These are phyloP conservation scores for Cololabis saira DNA, from an alignment of 2,113 vertebrate species.

Conservation along the genomic window DNA sequence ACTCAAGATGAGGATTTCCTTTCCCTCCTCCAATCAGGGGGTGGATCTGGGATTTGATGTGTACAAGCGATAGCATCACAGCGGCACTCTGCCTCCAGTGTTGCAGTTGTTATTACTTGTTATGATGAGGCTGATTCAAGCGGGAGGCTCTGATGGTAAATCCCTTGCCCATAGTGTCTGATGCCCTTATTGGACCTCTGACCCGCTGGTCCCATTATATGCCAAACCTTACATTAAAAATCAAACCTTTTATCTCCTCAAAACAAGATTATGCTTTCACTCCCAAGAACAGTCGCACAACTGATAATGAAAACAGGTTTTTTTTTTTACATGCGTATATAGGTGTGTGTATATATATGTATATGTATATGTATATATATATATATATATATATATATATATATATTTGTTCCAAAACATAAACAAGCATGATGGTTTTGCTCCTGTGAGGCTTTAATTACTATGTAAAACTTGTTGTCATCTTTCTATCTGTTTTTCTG, in stretches of 20 bases:
- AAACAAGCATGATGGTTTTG: constrained; percentile 4
- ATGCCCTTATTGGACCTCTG: constrained; percentile 28
- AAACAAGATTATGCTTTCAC: neutral
- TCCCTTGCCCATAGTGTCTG: constrained; percentile 17
- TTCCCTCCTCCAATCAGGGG: constrained; percentile 65
- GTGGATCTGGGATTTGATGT: constrained; percentile 68
- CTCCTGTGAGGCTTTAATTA: neutral
- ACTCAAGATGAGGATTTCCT: constrained; percentile 74
- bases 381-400: too few relatives aligned
- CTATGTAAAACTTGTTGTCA: neutral
- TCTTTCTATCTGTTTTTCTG: neutral
- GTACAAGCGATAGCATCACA: constrained; percentile 44
- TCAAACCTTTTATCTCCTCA: neutral
- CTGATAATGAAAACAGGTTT: constrained; percentile 1
- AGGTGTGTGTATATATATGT: too few relatives aligned
- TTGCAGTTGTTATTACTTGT: constrained; percentile 55
- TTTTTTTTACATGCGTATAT: neutral
- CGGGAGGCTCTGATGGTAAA: constrained; percentile 9
- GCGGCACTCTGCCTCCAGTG: constrained; percentile 22
- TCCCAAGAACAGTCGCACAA: neutral
- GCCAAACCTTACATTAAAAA: neutral
- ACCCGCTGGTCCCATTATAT: constrained; percentile 41
- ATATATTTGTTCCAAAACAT: constrained; percentile 1
- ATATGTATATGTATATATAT: too few relatives aligned
- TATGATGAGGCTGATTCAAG: constrained; percentile 34